These are phyloP conservation scores for Eupithecia abbreviata DNA, from an alignment of 2,888 invertebrate species.

Conservation along the genomic window DNA sequence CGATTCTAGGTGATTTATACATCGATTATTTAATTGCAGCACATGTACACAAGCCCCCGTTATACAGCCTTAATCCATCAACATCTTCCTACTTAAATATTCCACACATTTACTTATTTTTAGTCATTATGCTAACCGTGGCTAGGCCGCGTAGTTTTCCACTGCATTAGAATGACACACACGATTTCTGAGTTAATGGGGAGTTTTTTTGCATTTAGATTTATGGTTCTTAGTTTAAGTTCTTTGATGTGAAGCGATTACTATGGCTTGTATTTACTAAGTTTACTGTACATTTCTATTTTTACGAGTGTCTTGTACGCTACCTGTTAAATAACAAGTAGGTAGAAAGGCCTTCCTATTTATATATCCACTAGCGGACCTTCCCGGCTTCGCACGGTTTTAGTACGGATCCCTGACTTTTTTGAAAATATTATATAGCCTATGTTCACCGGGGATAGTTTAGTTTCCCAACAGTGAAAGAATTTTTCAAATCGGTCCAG, in stretches of 20 bases:
- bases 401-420: too few species aligned
- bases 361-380: not conserved
- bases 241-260: constrained; percentile 37
- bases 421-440: too few species aligned
- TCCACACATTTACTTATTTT: constrained; percentile 64
- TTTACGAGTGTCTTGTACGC: not conserved
- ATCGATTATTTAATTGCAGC: not conserved
- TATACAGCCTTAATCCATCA: not conserved
- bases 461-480: too few species aligned
- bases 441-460: too few species aligned
- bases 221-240: constrained; percentile 40
- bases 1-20: not conserved
- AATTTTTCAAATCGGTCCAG: too few species aligned
- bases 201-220: constrained; percentile 54
- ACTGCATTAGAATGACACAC: constrained; percentile 51
- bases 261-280: constrained; percentile 25
- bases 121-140: constrained; percentile 58
- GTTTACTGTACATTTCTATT: constrained; percentile 23
- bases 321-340: not conserved
- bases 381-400: too few species aligned
- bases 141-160: constrained; percentile 60
- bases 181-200: constrained; percentile 50
- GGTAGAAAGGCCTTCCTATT: not conserved
- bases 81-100: constrained; percentile 59
- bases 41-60: not conserved